phyloP scores from a whole-genome alignment of 2,113 vertebrate genomes.

The Melanocharis versteri region DNA sequence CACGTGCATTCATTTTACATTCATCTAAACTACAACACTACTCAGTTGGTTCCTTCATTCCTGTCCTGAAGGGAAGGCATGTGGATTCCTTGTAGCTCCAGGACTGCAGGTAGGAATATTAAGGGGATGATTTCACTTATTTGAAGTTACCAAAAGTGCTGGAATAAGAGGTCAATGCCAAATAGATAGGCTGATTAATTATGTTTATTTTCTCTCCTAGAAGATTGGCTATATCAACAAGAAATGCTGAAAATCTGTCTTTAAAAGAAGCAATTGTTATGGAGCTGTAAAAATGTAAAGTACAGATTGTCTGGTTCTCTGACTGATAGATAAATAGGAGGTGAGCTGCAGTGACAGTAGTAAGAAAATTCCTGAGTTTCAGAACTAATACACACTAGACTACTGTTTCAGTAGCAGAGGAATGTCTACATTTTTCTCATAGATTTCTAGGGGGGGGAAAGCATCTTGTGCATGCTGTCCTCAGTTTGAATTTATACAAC shows the following conservation, averaged over 20 bases:
- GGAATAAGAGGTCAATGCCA: background rate
- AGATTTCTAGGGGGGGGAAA: accelerated
- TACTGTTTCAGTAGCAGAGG: background rate
- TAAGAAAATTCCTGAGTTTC: background rate
- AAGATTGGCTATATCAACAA: background rate
- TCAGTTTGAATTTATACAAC: background rate
- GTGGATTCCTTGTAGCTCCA: background rate
- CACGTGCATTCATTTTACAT: background rate
- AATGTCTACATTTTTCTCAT: background rate
- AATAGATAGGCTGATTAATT: background rate
- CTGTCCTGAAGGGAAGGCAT: background rate
- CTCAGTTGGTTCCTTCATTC: accelerated
- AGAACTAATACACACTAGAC: background rate
- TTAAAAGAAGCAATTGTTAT: background rate
- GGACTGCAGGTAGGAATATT: background rate
- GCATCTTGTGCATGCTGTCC: background rate
- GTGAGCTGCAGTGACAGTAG: background rate
- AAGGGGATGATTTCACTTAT: background rate
- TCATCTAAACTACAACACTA: background rate
- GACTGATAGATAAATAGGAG: background rate
- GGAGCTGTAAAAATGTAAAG: accelerated
- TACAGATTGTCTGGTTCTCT: background rate
- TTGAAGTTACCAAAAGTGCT: background rate
- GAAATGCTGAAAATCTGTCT: background rate
- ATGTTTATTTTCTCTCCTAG: background rate